Conservation (phyloP, 2,113 vertebrate species). For the Noturus placidus region DNA sequence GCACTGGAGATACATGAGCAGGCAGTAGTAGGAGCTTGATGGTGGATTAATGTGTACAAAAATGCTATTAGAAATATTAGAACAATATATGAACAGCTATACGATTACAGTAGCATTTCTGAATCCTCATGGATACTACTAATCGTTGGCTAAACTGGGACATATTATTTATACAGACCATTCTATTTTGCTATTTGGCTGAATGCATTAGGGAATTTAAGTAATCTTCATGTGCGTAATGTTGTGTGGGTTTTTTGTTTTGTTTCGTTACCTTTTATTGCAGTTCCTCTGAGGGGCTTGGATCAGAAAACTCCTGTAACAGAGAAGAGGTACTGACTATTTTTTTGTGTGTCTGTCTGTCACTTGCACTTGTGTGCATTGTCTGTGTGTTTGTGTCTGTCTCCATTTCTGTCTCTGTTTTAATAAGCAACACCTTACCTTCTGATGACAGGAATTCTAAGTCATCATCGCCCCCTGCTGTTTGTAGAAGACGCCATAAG, state of each 20-base stretch:
- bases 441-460: background rate
- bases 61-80: background rate
- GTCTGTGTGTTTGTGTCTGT: background rate
- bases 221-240: background rate
- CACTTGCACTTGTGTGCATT: background rate
- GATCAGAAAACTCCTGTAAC: constrained; percentile 67
- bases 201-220: background rate
- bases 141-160: background rate
- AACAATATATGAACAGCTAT: background rate
- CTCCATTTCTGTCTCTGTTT: background rate
- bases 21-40: background rate
- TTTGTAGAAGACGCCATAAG: background rate
- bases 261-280: constrained; percentile 47
- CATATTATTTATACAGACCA: background rate
- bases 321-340: constrained; percentile 39
- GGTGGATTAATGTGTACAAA: background rate
- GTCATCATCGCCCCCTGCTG: constrained; percentile 25
- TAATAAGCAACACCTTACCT: background rate
- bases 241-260: background rate
- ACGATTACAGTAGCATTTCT: background rate
- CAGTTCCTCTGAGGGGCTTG: constrained; percentile 71
- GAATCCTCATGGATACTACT: background rate
- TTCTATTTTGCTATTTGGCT: background rate
- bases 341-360: background rate
- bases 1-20: background rate